These are phyloP conservation scores for Atta colombica DNA, from an alignment of 1,140 invertebrate species.

Conservation along the genomic window DNA sequence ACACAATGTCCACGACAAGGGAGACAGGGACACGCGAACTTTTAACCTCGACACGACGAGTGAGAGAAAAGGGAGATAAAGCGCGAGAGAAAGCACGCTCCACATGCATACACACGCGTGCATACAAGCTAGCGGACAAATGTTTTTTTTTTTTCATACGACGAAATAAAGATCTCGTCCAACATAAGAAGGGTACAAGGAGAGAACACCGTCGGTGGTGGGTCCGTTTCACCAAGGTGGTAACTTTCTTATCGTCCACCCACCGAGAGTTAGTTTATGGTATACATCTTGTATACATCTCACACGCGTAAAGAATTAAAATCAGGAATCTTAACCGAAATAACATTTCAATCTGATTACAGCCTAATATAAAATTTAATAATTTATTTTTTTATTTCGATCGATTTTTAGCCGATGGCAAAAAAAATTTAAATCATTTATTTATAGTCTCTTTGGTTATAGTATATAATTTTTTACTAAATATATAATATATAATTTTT, in stretches of 20 bases:
- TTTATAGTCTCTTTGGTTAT: not conserved
- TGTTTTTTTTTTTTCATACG: slow-evolving; percentile 68
- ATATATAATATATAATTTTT: no score
- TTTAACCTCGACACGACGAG: slow-evolving; percentile 56
- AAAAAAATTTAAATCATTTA: not conserved
- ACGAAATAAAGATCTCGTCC: slow-evolving; percentile 76
- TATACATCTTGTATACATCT: slow-evolving; percentile 5
- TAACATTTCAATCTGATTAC: slow-evolving; percentile 12
- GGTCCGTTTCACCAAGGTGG: slow-evolving; percentile 72
- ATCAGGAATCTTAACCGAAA: not conserved
- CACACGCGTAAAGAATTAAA: slow-evolving; percentile 5
- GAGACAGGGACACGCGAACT: slow-evolving; percentile 61
- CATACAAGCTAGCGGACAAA: slow-evolving; percentile 54
- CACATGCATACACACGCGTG: not conserved
- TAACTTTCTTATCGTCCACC: slow-evolving; percentile 64
- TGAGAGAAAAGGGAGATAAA: slow-evolving; percentile 24
- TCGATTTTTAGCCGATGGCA: not conserved
- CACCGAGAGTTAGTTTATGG: slow-evolving; percentile 44
- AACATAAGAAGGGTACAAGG: slow-evolving; percentile 74
- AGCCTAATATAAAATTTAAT: not conserved
- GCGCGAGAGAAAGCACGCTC: slow-evolving; percentile 13
- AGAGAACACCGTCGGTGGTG: slow-evolving; percentile 73
- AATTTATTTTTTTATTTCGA: not conserved
- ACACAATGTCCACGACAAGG: slow-evolving; percentile 11
- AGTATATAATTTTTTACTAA: no score